Base-by-base conservation (phyloP, 2,888 invertebrate species). In the Ctenicera cuprea region DNA sequence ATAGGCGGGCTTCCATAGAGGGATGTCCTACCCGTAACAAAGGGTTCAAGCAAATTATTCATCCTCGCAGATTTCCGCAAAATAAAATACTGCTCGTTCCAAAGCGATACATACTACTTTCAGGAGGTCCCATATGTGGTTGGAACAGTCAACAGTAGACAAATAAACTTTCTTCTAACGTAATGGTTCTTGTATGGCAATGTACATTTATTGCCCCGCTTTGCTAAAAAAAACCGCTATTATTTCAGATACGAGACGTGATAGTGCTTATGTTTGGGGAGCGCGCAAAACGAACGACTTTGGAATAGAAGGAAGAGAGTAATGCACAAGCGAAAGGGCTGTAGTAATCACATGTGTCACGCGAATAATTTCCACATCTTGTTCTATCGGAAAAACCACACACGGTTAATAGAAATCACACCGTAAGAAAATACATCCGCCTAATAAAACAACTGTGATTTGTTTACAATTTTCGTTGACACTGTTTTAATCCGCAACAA, bases 11-110 rank as follows among this genome's bases (percentile, higher is more conserved):
- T 84, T 82, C 75, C 77, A 79, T 79, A 77, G 80, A 84, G 86
- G 86, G 85, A 83, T 85, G 84, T 84, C 86, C 85, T 85, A 83
- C 85, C 78, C 81, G 82, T 81, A 82, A 85, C 85, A 85, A 86
- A 86, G 85, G 86, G 85, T 85, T 85, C 84, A 80, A 81, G 82
- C 84, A 85, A 86, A 84, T 85, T 86, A 86, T 86, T 86, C 85
- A 86, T 86, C 86, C 85, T 83, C 80, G 80, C 84, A 86, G 85
- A 86, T 86, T 86, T 86, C 83, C 84, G 81, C 82, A 80, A 82
- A 81, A 83, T 83, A 84, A 83, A 82, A 83, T 84, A 84, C 83
- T 80, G 81, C 82, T 81, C 81, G 78, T 78, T 80, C 71, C 80
- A 79, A 80, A 80, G 78, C 80, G 80, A 82, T 80, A 81, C 81